A percentile compares a stretch with the other conserved stretches of the same genome.
These are phyloP conservation scores for Drosophila vallismaia DNA, from an alignment of 2,888 invertebrate genomes.

Conservation along the genomic window DNA sequence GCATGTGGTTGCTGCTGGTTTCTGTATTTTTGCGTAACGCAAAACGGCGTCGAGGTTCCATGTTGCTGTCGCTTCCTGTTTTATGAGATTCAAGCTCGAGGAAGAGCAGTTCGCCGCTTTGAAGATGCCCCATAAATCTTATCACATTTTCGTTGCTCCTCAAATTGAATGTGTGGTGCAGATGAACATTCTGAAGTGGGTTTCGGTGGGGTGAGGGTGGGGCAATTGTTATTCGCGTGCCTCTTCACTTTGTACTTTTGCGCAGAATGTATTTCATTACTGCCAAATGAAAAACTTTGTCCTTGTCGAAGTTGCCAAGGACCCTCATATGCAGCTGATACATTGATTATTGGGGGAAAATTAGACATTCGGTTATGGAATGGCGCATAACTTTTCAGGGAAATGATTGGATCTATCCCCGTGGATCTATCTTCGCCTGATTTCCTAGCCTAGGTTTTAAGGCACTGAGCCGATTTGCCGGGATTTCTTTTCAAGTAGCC, in stretches of 20 bases:
- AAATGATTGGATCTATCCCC: neutral
- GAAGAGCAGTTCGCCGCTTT: conserved; percentile 23
- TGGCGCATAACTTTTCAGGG: conserved; percentile 2
- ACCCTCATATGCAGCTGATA: conserved; percentile 31
- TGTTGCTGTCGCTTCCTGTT: conserved; percentile 37
- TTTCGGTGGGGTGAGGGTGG: neutral
- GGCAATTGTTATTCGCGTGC: conserved; percentile 18
- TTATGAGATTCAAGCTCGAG: conserved; percentile 41
- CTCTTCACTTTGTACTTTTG: conserved; percentile 27
- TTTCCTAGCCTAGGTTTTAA: neutral
- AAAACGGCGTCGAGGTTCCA: conserved; percentile 13
- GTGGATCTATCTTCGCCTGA: neutral
- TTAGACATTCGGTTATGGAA: conserved; percentile 16
- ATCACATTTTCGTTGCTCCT: conserved; percentile 50
- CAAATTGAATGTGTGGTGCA: conserved; percentile 61
- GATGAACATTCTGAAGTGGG: conserved; percentile 39
- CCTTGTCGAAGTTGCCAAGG: conserved; percentile 10
- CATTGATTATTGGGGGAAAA: conserved; percentile 30
- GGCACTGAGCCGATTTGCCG: conserved; percentile 14
- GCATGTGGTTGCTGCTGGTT: conserved; percentile 4
- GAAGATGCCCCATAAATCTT: conserved; percentile 57
- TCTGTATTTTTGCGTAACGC: conserved; percentile 8
- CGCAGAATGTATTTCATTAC: conserved; percentile 43
- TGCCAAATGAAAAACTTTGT: conserved; percentile 42
- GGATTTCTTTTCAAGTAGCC: conserved; percentile 20